Evolutionary conservation across 2,888 invertebrate genomes (phyloP).

Genomic region (Chromoteleia sp.): DNA sequence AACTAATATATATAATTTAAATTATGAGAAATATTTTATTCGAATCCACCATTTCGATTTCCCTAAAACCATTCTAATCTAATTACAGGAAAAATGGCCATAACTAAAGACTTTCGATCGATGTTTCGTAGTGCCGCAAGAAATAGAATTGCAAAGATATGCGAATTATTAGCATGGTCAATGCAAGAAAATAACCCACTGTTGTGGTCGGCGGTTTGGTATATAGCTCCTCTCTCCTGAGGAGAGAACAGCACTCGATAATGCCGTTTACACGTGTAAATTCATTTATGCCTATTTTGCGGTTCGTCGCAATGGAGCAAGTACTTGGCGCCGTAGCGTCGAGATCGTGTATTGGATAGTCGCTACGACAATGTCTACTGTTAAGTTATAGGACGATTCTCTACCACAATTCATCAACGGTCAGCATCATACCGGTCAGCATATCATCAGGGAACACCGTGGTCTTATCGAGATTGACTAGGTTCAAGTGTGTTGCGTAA

Average conservation of each 20-base stretch:
- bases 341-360: slow-evolving; percentile 47
- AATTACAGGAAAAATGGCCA: too few relatives aligned
- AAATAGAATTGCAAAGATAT: neutral
- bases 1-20: too few relatives aligned
- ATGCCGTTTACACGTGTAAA: slow-evolving; percentile 62
- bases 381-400: slow-evolving; percentile 35
- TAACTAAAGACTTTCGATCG: too few relatives aligned
- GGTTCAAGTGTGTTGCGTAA: slow-evolving; percentile 26
- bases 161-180: slow-evolving; percentile 9
- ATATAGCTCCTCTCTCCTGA: slow-evolving; percentile 26
- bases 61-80: too few relatives aligned
- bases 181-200: slow-evolving; percentile 38
- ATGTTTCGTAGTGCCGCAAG: neutral
- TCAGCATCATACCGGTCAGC: slow-evolving; percentile 33
- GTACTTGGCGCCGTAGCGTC: slow-evolving; percentile 48
- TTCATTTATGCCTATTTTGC: slow-evolving; percentile 66
- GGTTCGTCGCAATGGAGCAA: slow-evolving; percentile 50
- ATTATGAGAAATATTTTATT: too few relatives aligned
- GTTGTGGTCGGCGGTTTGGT: slow-evolving; percentile 50
- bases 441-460: slow-evolving; percentile 55
- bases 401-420: slow-evolving; percentile 69
- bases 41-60: too few relatives aligned
- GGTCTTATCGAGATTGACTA: slow-evolving; percentile 59
- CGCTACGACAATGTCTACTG: slow-evolving; percentile 46
- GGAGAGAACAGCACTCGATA: slow-evolving; percentile 26